Evolutionary conservation across 2,888 invertebrate species (phyloP).

Genomic region (Drosophila formosana): DNA sequence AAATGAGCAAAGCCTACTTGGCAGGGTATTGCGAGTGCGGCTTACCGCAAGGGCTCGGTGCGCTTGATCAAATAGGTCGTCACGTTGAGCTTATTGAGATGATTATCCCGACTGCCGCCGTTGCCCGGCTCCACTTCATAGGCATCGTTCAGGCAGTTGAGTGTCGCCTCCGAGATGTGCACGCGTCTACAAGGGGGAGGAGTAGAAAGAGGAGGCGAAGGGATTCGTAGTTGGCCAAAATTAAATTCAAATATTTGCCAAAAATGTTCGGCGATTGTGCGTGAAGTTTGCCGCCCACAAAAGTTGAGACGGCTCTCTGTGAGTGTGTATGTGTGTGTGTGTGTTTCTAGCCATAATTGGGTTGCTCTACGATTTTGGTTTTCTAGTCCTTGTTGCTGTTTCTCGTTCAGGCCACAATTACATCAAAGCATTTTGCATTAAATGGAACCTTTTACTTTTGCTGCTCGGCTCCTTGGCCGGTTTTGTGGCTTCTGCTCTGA

Average conservation of each 20-base stretch:
- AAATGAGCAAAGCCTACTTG: slow-evolving; percentile 9
- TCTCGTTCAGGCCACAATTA: slow-evolving; percentile 68
- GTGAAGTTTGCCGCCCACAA: slow-evolving; percentile 42
- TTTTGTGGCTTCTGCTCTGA: slow-evolving; percentile 41
- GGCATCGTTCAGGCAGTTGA: slow-evolving; percentile 92
- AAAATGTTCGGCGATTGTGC: slow-evolving; percentile 66
- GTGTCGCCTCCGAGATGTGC: slow-evolving; percentile 96
- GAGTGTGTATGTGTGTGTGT: slow-evolving; percentile 28
- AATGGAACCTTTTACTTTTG: slow-evolving; percentile 64
- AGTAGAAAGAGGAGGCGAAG: not conserved
- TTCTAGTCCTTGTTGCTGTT: slow-evolving; percentile 22
- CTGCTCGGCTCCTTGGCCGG: slow-evolving; percentile 27
- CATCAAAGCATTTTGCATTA: slow-evolving; percentile 77
- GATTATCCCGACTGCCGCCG: slow-evolving; percentile 93
- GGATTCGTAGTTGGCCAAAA: slow-evolving; percentile 69
- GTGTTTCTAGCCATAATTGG: slow-evolving; percentile 69
- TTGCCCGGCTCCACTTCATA: slow-evolving; percentile 98
- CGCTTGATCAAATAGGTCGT: slow-evolving; percentile 95
- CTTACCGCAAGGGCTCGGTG: slow-evolving; percentile 89
- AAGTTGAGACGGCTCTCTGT: not conserved
- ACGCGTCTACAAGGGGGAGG: slow-evolving; percentile 89
- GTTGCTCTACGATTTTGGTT: slow-evolving; percentile 42
- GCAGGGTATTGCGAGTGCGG: not conserved
- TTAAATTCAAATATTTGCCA: slow-evolving; percentile 78
- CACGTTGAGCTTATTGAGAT: slow-evolving; percentile 93